phyloP scores from a whole-genome alignment of 2,797 vertebrate species.

The Sardinella longiceps region DNA sequence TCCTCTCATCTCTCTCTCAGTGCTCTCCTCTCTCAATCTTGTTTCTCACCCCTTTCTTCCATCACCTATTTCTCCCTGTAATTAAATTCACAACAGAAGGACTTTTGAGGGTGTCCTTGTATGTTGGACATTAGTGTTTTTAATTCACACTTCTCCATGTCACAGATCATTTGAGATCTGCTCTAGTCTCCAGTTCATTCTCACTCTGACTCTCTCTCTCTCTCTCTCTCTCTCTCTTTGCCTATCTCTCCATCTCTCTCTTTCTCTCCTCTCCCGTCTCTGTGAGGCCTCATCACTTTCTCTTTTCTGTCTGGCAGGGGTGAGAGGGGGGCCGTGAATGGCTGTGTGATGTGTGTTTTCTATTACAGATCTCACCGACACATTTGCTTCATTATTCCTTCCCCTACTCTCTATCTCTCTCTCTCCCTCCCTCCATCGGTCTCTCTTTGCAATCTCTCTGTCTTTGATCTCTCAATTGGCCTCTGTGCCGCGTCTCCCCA shows the following conservation, averaged over 20 bases:
- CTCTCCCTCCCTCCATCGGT: background rate
- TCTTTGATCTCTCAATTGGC: constrained; percentile 9
- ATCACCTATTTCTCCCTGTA: too few relatives aligned
- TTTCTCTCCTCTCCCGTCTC: too few relatives aligned
- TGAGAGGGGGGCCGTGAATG: background rate
- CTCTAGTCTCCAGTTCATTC: too few relatives aligned
- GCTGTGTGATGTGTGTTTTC: constrained; percentile 1
- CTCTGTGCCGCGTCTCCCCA: background rate
- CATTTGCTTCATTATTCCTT: background rate
- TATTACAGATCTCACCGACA: background rate
- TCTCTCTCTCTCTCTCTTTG: background rate
- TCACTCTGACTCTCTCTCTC: background rate
- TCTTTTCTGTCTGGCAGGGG: background rate
- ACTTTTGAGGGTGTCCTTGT: too few relatives aligned
- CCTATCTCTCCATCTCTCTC: background rate
- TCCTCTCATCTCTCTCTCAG: too few relatives aligned
- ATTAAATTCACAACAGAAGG: too few relatives aligned
- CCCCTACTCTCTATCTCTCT: background rate
- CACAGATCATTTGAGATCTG: too few relatives aligned
- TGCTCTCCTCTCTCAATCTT: too few relatives aligned
- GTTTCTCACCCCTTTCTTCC: too few relatives aligned
- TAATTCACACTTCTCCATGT: background rate
- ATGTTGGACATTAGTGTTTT: background rate
- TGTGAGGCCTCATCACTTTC: background rate
- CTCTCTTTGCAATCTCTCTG: background rate